Evolutionary conservation across 2,888 invertebrate genomes (phyloP), one percentile per base, ranked within the genome.

Genomic region (Lottia scabra): DNA sequence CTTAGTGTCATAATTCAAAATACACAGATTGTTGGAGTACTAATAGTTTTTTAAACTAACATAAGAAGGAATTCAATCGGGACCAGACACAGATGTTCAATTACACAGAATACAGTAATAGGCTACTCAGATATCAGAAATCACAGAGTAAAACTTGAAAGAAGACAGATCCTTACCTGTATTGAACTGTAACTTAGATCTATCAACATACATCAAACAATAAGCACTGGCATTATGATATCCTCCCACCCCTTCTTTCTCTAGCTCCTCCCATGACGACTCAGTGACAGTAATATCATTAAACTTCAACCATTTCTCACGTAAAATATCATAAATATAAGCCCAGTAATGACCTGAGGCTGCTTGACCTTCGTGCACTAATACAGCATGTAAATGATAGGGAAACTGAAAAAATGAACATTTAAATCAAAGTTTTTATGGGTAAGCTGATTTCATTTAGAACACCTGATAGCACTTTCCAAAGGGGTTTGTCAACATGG

Each of bases 331-430:
- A 77, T 86, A 88, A 48, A 90, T 87, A 79, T 90, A 91, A 2
- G 91, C 90, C 91, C 91, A 91, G 84, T 91, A 91, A 82, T 91
- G 91, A 27, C 91, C 91, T 0, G 90, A 89, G 13, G 89, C 89
- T 15, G 91, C 90, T 77, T 90, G 90, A 26, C 91, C 91, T 78
- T 91, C 91, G 75, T 91, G 91, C 6, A 91, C 91, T 72, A 91
- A 80, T 64, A 91, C 91, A 23, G 91, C 90, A 81, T 91, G 91
- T 27, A 91, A 83, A 72, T 87, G 84, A 81, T 91, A 91, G 6
- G 87, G 87, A 71, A 83, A 82, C 89, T 90, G 82, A 26, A 79
- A n/a, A n/a, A 78, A 48, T 71, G 30, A 56, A 43, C 38, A 38
- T 10, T n/a, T n/a, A n/a, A n/a, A n/a, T n/a, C n/a, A n/a, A n/a